Base-by-base conservation (phyloP, 2,888 invertebrate species). In the Morpho deidamia region DNA sequence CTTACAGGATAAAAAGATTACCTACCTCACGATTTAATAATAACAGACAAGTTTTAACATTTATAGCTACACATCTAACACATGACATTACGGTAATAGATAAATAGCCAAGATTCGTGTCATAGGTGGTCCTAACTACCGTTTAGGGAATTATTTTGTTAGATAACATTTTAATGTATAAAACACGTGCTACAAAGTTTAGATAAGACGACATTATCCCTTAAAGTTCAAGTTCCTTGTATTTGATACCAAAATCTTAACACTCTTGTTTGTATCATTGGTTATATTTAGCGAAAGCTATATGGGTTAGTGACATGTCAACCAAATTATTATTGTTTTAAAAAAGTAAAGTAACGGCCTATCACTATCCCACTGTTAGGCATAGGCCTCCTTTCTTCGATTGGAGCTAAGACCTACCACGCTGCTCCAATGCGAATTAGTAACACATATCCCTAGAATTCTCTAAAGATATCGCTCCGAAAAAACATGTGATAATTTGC, bases 51-150 rank as follows among this genome's bases (percentile, higher is more conserved):
- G 44, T 37, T 12, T 11, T 47, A 32, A 34, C 33, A n/a, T 23
- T 44, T 39, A 11, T 39, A 38, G 37, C 42, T 44, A 53, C 58
- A 47, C 50, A 62, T 60, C 49, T 38, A 49, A 54, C 62, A 62
- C 59, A 62, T 61, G 50, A 56, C 48, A 33, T 38, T 55, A 60
- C 52, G 60, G 63, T 63, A 61, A 56, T 60, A 71, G 86, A 86
- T 86, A 71, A 84, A 85, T 73, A 53, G 71, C 62, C 52, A 14
- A 68, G 85, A 87, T 87, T 72, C 59, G 61, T 46, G 35, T 60
- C 76, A 76, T 76, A 81, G 81, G 78, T 81, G 83, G 74, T 75
- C 74, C 67, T 70, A 72, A 80, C 78, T 80, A 79, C 81, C 74
- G 75, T 75, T 72, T 70, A 69, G 59, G 63, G 69, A 66, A 61